A percentile compares a stretch with the other conserved stretches of the same genome.
These are phyloP conservation scores for Dolichopus griseipennis DNA, from an alignment of 2,888 invertebrate species.

Conservation along the genomic window DNA sequence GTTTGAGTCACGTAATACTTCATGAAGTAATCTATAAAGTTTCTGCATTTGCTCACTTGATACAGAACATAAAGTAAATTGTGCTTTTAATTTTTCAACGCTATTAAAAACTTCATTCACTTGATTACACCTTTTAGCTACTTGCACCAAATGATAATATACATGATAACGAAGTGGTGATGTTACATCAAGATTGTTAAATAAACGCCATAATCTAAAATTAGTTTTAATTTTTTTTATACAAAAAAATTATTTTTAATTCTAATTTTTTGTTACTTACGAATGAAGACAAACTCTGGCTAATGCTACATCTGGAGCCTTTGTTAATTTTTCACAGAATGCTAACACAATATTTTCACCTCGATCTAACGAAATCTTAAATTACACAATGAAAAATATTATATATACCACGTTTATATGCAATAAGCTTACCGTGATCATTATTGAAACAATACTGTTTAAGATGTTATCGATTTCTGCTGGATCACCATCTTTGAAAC, in stretches of 20 bases:
- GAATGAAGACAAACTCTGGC: conserved; percentile 75
- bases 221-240: neutral
- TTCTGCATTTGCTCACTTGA: conserved; percentile 87
- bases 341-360: conserved; percentile 81
- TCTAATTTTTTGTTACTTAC: conserved; percentile 60
- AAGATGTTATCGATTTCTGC: conserved; percentile 84
- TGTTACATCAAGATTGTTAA: conserved; percentile 78
- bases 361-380: conserved; percentile 71
- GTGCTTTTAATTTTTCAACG: conserved; percentile 71
- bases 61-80: conserved; percentile 69
- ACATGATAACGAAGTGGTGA: conserved; percentile 84
- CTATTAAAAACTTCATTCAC: conserved; percentile 77
- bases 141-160: conserved; percentile 82
- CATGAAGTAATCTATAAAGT: conserved; percentile 77
- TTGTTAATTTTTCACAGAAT: conserved; percentile 85
- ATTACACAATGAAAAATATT: conserved; percentile 10
- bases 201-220: conserved; percentile 75
- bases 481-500: conserved; percentile 81
- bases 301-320: conserved; percentile 72
- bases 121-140: conserved; percentile 80
- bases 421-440: conserved; percentile 63
- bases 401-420: neutral
- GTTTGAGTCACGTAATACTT: conserved; percentile 79
- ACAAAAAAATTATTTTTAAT: neutral
- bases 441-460: conserved; percentile 92